Conservation (phyloP, 2,113 vertebrate species). For the Gallinago media region DNA sequence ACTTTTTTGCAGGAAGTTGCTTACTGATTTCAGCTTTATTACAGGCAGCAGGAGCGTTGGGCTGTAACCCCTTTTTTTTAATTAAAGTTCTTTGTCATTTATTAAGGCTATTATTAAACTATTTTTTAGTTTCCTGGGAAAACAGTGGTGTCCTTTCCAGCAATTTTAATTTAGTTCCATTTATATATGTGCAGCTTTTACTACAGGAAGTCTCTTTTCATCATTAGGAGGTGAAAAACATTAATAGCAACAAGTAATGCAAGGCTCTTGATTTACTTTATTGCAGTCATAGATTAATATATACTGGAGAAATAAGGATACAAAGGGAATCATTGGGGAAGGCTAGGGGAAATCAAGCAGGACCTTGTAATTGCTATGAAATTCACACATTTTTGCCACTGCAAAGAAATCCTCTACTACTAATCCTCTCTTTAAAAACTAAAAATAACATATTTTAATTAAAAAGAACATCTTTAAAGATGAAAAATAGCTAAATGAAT, state of each 20-base stretch:
- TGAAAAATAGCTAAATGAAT: not conserved
- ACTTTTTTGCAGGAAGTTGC: conserved; percentile 13
- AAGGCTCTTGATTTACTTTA: not conserved
- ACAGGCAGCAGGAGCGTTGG: not conserved
- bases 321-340: not conserved
- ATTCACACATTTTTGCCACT: not conserved
- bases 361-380: not conserved
- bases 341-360: not conserved
- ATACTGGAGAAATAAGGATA: not conserved
- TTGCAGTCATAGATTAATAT: not conserved
- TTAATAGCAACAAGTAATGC: not conserved
- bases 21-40: conserved; percentile 18
- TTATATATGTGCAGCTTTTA: not conserved
- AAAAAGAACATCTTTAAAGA: not conserved
- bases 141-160: not conserved
- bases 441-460: not conserved
- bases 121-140: not conserved
- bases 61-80: not conserved
- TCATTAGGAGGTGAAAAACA: not conserved
- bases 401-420: not conserved
- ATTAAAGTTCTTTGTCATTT: not conserved
- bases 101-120: not conserved
- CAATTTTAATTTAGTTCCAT: not conserved
- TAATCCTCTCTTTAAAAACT: not conserved
- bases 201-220: not conserved